Conservation (phyloP, 2,888 invertebrate genomes). For the Nymphalis polychloros region DNA sequence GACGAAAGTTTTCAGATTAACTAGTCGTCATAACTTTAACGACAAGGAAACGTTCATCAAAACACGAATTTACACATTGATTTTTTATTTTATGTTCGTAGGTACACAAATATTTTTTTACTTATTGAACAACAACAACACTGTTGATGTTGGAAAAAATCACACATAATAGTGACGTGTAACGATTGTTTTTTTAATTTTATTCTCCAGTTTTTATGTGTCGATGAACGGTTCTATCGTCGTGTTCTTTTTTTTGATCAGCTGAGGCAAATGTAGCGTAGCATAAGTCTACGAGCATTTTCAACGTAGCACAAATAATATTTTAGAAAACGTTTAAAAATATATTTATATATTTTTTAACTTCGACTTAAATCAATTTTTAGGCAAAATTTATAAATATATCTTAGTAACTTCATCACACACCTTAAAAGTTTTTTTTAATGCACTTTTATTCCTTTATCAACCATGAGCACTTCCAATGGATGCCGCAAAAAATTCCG, state of each 20-base stretch:
- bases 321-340: neutral
- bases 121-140: neutral
- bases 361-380: neutral
- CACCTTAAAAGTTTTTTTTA: constrained; percentile 43
- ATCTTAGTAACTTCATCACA: constrained; percentile 34
- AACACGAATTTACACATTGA: neutral
- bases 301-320: constrained; percentile 21
- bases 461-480: constrained; percentile 37
- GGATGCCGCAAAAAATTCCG: constrained; percentile 28
- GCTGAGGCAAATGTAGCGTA: constrained; percentile 60
- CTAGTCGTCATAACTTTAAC: constrained; percentile 54
- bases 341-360: constrained; percentile 2
- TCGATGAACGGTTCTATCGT: constrained; percentile 44
- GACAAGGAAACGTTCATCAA: constrained; percentile 65
- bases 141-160: neutral
- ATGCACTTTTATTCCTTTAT: constrained; percentile 31
- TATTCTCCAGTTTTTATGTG: neutral
- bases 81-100: constrained; percentile 19
- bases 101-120: constrained; percentile 23
- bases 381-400: constrained; percentile 15
- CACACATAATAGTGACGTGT: neutral
- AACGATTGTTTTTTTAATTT: neutral
- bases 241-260: constrained; percentile 57
- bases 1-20: constrained; percentile 60
- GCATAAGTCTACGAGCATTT: constrained; percentile 27